Conservation (phyloP, 2,113 vertebrate species). For the Actenoides lindsayi region DNA sequence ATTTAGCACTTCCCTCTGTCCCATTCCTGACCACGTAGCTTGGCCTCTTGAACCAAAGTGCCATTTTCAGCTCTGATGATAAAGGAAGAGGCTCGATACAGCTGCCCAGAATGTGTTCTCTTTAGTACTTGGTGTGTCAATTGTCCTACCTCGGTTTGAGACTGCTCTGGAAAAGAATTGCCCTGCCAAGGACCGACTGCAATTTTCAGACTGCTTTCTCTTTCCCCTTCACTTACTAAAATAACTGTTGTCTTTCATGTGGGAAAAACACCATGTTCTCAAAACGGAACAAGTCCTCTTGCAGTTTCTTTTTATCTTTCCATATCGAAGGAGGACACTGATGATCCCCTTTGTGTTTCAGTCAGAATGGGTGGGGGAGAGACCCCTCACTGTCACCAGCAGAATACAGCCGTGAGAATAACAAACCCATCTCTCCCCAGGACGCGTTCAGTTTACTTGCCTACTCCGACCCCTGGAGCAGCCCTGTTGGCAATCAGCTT, state of each 20-base stretch:
- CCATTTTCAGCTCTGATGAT: not conserved
- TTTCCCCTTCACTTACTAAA: not conserved
- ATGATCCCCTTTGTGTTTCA: not conserved
- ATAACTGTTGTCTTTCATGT: not conserved
- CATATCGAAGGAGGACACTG: not conserved
- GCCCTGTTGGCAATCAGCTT: conserved; percentile 96
- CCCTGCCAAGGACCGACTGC: not conserved
- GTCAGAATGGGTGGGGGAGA: not conserved
- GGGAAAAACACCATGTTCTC: not conserved
- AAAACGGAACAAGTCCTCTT: not conserved
- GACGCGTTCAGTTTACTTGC: conserved; percentile 98
- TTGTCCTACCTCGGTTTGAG: not conserved
- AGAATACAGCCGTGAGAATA: not conserved
- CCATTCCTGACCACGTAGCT: not conserved
- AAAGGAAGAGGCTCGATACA: not conserved
- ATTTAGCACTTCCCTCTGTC: not conserved
- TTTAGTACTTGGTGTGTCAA: not conserved
- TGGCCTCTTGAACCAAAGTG: not conserved
- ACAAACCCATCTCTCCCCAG: conserved; percentile 67
- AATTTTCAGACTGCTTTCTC: not conserved
- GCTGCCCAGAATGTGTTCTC: not conserved
- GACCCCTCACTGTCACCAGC: not conserved
- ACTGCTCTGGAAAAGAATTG: not conserved
- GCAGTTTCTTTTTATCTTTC: not conserved
- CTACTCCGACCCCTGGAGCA: conserved; percentile 97